phyloP scores from a whole-genome alignment of 2,113 vertebrate species.

The Plecturocebus donacophilus region DNA sequence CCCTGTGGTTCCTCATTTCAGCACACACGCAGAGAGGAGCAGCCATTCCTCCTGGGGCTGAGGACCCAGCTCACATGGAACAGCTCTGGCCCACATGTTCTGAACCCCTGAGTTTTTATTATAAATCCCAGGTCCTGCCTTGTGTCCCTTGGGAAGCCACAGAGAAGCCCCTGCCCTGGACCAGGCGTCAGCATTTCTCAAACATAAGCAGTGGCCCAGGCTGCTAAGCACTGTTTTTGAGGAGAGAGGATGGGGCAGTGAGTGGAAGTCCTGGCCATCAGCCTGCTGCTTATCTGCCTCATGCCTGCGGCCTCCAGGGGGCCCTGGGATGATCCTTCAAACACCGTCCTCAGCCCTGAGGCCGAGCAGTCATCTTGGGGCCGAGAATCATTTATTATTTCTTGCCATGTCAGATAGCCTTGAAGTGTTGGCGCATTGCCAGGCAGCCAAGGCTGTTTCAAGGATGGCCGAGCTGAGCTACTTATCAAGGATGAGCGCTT shows the following conservation, averaged over 20 bases:
- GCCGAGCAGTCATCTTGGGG: background rate
- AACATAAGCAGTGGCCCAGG: background rate
- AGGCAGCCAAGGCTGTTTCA: background rate
- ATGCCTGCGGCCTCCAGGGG: background rate
- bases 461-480: background rate
- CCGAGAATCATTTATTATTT: slow-evolving; percentile 22
- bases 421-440: background rate
- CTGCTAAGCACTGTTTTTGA: background rate
- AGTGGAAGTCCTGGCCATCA: background rate
- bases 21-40: background rate
- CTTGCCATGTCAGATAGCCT: background rate
- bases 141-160: background rate
- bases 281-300: background rate
- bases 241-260: background rate
- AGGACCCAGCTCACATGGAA: background rate
- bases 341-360: background rate
- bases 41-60: background rate
- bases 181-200: background rate
- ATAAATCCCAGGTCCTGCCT: background rate
- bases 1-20: background rate
- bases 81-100: background rate
- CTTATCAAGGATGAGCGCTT: background rate
- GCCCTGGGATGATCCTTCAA: background rate
- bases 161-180: background rate
- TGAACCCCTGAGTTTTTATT: background rate